Conservation (phyloP, 2,113 vertebrate species). For the Litocranius walleri region DNA sequence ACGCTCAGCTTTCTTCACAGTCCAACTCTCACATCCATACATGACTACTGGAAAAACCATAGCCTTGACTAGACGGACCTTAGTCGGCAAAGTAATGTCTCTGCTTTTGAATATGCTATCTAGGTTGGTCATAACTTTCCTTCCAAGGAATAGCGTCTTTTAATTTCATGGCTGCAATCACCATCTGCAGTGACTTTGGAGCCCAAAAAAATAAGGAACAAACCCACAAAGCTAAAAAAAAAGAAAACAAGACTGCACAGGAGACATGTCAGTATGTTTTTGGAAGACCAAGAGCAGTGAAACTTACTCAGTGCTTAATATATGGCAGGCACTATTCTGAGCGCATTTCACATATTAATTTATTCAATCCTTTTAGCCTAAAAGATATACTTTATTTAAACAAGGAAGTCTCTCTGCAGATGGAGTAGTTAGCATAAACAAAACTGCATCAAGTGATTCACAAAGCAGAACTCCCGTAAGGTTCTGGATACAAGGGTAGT, state of each 20-base stretch:
- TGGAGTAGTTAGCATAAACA: neutral
- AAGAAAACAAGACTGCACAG: neutral
- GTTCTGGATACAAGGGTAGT: neutral
- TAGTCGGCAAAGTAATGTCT: too few relatives aligned
- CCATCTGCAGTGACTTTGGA: too few relatives aligned
- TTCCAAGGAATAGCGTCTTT: too few relatives aligned
- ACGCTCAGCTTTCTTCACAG: too few relatives aligned
- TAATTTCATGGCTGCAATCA: too few relatives aligned
- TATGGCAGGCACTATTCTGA: neutral
- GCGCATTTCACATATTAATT: neutral
- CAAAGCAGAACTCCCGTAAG: neutral
- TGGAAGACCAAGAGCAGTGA: neutral
- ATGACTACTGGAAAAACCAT: too few relatives aligned
- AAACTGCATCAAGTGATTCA: neutral
- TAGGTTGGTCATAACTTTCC: too few relatives aligned
- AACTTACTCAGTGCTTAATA: neutral
- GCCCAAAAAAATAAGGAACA: neutral
- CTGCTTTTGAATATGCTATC: too few relatives aligned
- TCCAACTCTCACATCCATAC: too few relatives aligned
- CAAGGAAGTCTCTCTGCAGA: neutral
- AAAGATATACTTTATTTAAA: neutral
- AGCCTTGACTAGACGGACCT: too few relatives aligned
- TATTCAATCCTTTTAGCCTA: neutral
- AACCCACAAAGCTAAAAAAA: neutral
- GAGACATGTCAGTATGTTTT: neutral